These are phyloP conservation scores for Microplitis manilae DNA, from an alignment of 2,888 invertebrate genomes.

Conservation along the genomic window DNA sequence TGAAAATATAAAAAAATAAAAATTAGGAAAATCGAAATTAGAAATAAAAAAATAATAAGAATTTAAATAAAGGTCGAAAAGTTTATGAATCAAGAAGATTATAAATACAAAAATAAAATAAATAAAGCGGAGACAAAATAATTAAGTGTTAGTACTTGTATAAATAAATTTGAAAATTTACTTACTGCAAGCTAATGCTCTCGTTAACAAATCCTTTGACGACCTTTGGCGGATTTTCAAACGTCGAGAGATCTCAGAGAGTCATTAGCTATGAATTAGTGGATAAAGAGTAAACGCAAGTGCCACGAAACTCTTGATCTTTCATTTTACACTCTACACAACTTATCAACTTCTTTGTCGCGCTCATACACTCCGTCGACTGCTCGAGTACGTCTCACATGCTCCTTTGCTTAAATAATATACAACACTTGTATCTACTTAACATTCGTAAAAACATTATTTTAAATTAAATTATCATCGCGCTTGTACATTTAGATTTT, in stretches of 20 bases:
- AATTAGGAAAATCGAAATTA: too few species aligned
- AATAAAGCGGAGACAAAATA: too few species aligned
- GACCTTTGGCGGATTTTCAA: constrained; percentile 40
- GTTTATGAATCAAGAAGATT: too few species aligned
- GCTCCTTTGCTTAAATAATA: not conserved
- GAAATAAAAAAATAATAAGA: too few species aligned
- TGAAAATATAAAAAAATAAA: too few species aligned
- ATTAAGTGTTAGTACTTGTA: not conserved
- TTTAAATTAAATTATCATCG: not conserved
- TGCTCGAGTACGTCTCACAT: not conserved
- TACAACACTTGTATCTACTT: not conserved
- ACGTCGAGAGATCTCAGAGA: constrained; percentile 27
- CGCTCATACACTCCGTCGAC: not conserved
- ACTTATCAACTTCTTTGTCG: constrained; percentile 12
- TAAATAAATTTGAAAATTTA: constrained; percentile 40
- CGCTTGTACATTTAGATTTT: not conserved
- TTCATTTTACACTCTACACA: constrained; percentile 7
- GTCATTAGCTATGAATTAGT: constrained; percentile 50
- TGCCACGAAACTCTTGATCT: not conserved
- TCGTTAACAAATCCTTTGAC: constrained; percentile 36
- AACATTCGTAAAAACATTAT: not conserved
- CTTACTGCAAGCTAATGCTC: constrained; percentile 35
- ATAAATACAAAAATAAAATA: too few species aligned
- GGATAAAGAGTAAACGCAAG: constrained; percentile 29
- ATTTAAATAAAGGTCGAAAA: too few species aligned